These are phyloP conservation scores for Actinia equina DNA, from an alignment of 64 coral and sea anemone species.

Conservation along the genomic window DNA sequence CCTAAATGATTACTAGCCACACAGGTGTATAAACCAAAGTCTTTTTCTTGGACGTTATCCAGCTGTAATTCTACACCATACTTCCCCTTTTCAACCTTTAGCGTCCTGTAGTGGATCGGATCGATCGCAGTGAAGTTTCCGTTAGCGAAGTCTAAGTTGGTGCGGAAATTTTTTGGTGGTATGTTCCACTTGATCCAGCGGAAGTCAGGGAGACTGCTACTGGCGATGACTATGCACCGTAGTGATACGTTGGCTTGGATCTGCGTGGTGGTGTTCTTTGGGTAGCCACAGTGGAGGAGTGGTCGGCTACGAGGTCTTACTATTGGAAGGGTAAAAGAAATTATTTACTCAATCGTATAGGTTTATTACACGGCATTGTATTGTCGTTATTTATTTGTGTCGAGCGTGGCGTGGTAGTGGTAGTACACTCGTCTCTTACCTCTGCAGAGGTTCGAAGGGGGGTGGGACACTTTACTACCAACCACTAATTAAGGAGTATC, in stretches of 20 bases:
- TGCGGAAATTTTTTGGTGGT: slow-evolving; percentile 14
- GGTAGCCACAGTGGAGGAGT: slow-evolving; percentile 41
- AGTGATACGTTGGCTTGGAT: slow-evolving; percentile 33
- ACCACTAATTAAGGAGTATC: too few relatives aligned
- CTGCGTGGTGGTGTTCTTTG: slow-evolving; percentile 48
- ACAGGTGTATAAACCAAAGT: slow-evolving; percentile 62
- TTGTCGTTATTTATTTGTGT: neutral
- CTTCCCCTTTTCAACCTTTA: slow-evolving; percentile 27
- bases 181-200: slow-evolving; percentile 58
- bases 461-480: too few relatives aligned
- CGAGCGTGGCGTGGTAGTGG: too few relatives aligned
- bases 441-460: too few relatives aligned
- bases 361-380: neutral
- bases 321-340: neutral
- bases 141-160: slow-evolving; percentile 32
- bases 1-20: slow-evolving; percentile 61
- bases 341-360: neutral
- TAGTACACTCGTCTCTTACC: too few relatives aligned
- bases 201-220: slow-evolving; percentile 60
- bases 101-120: slow-evolving; percentile 54
- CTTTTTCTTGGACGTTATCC: slow-evolving; percentile 8
- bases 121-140: slow-evolving; percentile 53
- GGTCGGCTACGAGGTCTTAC: slow-evolving; percentile 8
- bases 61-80: slow-evolving; percentile 38
- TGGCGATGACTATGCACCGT: slow-evolving; percentile 56